Base-by-base conservation (phyloP, 2,113 vertebrate species). In the Hippocampus guttulatus region DNA sequence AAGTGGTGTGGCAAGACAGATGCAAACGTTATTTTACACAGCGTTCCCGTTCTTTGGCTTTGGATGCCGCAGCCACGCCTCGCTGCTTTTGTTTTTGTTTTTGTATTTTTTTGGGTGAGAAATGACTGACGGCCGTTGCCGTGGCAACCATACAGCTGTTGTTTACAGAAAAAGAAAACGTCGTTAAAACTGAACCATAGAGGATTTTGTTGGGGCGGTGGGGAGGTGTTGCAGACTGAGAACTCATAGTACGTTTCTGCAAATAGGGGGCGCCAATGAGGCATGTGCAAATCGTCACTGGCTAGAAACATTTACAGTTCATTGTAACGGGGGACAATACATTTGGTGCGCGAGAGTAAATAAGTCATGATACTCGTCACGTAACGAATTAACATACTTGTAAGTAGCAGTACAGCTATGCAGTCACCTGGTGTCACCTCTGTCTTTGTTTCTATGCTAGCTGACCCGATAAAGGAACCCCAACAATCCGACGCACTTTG, bases 21-120 rank as follows among this genome's bases (percentile, higher is more conserved):
- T 47, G 63, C 63, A 65, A 65, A 65, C n/a, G 8, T 45, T 65
- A 23, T 65, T 65, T 45, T 65, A 45, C 63, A 43, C 21, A 1
- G 12, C 40, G 63, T 45, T 65, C 41, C 41, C 63, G 14, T 65
- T 45, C 41, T 47, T 45, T 65, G 41, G 27, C 41, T 25, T 65
- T 23, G 20, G 63, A 41, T 64, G 38, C 40, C 40, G 41, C 14
- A 10, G 18, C 38, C 43, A 21, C 38, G 63, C 63, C 63, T 64
- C 40, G 20, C 21, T 16, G 41, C 63, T 65, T 45, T 64, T 65
- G n/a, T 23, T 64, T 64, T 38, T 64, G 45, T 64, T 12, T 45
- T 45, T 45, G 12, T 14, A 25, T 64, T 38, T 64, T 64, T 64
- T 12, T 4, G 5, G 33, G 40, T 16, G 63, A 45, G 40, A 25